A percentile compares a stretch with the other conserved stretches of the same genome.
Conservation (phyloP, 1,140 invertebrate genomes). For the Bombus picipes region DNA sequence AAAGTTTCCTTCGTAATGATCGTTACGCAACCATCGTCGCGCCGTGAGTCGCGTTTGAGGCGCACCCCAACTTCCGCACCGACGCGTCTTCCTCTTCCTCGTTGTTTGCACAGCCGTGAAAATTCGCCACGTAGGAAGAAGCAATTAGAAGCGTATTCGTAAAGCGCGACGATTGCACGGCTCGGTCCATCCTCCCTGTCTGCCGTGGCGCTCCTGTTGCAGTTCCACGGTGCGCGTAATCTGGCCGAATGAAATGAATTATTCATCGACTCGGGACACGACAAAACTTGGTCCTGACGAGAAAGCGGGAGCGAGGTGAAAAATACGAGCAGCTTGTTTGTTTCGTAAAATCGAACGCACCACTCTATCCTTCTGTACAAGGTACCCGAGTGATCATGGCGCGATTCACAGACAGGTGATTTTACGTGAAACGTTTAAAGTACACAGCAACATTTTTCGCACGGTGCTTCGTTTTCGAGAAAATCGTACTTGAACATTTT, state of each 20-base stretch:
- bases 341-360: constrained; percentile 70
- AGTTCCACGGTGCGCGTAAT: constrained; percentile 53
- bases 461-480: neutral
- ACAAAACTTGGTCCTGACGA: constrained; percentile 55
- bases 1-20: neutral
- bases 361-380: neutral
- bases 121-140: constrained; percentile 13
- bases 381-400: too few species aligned
- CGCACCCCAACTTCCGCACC: neutral
- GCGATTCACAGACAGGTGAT: neutral
- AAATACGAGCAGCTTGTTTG: constrained; percentile 69
- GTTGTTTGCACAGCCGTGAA: constrained; percentile 12
- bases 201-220: neutral
- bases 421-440: neutral
- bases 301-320: constrained; percentile 14
- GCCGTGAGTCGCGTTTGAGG: neutral
- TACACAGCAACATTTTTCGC: neutral
- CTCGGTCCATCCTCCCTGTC: neutral
- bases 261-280: constrained; percentile 72
- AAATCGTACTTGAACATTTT: neutral
- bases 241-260: constrained; percentile 78
- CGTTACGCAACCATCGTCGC: neutral
- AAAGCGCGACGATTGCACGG: constrained; percentile 28
- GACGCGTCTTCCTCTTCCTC: neutral
- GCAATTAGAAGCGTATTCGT: constrained; percentile 45